Evolutionary conservation across 2,888 invertebrate genomes (phyloP), one percentile per base, ranked within the genome.

Genomic region (Noctua fimbriata): DNA sequence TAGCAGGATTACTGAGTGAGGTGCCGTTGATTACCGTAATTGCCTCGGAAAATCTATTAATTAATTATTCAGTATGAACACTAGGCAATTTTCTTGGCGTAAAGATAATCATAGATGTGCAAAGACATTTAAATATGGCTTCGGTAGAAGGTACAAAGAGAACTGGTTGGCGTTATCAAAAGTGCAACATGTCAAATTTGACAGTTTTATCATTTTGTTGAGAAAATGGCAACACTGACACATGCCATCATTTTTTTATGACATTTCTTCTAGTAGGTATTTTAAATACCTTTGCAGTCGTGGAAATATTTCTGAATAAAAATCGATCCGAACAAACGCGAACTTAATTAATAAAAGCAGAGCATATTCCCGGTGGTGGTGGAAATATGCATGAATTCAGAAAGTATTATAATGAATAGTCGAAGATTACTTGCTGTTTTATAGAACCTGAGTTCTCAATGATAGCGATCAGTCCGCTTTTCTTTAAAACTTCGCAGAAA

Each of bases 371-470:
- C 66, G 28, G 49, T 70, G 86, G 81, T 87, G 80, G 80, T 84
- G 78, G 83, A 90, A 88, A 87, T 88, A 88, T 88, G 90, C 89
- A 89, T 90, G 90, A 91, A 90, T 91, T 89, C 87, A 83, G 78
- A 86, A 88, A 87, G 87, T 89, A 86, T 89, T 88, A 88, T 91
- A 89, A 90, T 89, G 88, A 91, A 91, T 92, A 87, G 89, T 85
- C 88, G 88, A 88, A 89, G 88, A 89, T 89, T 90, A 89, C 85
- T 89, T 86, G 78, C 82, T 76, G 63, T 76, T 79, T 79, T 78
- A 74, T 65, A 47, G 28, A 78, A 55, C 12, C 75, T 78, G 67
- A 77, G 84, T 70, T 58, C 69, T 36, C 80, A 81, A 47, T 83
- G 81, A 55, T n/a, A 78, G 86, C 89, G 89, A 71, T 58, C 21